Evolutionary conservation across 1,140 invertebrate genomes (phyloP).

Genomic region (Lasaia peninsularis): DNA sequence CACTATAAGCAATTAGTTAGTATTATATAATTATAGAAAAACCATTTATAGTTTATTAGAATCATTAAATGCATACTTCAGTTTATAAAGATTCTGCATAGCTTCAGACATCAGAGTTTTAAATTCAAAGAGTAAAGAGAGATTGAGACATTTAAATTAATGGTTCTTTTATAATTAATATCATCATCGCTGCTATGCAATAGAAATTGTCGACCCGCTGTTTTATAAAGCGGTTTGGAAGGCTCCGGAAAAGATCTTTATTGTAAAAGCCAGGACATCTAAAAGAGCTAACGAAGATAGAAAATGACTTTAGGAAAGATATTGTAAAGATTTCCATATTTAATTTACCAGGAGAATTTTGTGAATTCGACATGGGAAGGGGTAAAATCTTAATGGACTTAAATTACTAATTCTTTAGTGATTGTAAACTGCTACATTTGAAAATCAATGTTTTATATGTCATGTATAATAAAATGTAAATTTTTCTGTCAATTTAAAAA

Average conservation of each 20-base stretch:
- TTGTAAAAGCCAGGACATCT: slow-evolving; percentile 8
- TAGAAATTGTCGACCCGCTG: slow-evolving; percentile 2
- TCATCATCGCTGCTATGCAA: background rate
- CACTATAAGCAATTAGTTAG: background rate
- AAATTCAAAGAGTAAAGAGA: background rate
- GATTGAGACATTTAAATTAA: background rate
- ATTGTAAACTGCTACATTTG: background rate
- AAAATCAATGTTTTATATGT: slow-evolving; percentile 22
- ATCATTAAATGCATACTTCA: no score
- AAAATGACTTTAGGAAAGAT: background rate
- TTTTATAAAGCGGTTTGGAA: slow-evolving; percentile 6
- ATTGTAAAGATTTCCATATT: background rate
- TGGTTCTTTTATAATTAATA: slow-evolving; percentile 1
- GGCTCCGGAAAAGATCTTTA: slow-evolving; percentile 5
- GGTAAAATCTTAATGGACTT: background rate
- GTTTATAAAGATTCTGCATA: no score
- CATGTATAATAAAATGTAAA: slow-evolving; percentile 9
- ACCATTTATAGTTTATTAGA: background rate
- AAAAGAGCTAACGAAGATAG: slow-evolving; percentile 13
- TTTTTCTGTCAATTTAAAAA: slow-evolving; percentile 27
- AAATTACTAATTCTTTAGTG: background rate
- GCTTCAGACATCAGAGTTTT: background rate
- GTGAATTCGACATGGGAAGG: slow-evolving; percentile 12
- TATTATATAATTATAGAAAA: slow-evolving; percentile 1
- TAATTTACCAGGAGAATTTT: background rate